Base-by-base conservation (phyloP, 2,113 vertebrate genomes). In the Microcebus jonahi region DNA sequence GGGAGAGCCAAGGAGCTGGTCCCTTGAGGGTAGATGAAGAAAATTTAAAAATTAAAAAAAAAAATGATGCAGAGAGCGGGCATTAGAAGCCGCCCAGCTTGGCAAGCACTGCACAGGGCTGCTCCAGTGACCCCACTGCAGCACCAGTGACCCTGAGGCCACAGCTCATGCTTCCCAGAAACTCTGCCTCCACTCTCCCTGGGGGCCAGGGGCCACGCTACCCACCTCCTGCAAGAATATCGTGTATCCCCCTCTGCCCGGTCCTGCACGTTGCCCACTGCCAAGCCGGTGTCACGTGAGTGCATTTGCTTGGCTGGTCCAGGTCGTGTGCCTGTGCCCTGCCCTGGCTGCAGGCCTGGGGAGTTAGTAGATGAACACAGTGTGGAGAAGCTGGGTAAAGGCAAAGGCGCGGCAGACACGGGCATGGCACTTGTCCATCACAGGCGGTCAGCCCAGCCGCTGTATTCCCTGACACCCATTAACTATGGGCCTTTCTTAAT, bases 211-310 rank as follows among this genome's bases (percentile, higher is more conserved):
- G 55, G 77, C 34, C 20, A 0, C 68, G 14, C 27, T 6, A 0
- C 29, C 87, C 65, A 6, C 21, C 55, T 7, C 27, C 55, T 5
- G 17, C 27, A 88, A 61, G n/a, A 8, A 48, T 65, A 45, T 10
- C 7, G 5, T 63, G 23, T n/a, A 31, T 73, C 17, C 25, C 34
- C 25, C 4, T 1, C 1, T 20, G 0, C 29, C 50, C 10, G 17
- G 5, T 25, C n/a, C 55, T 39, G 65, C 31, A 27, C 34, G 1
- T 23, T 15, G 18, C 76, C 81, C 21, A 18, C 68, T 81, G 31
- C 11, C 6, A 1, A 53, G 2, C 53, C 82, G 39, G 75, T 6
- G 31, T 39, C 71, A 31, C 6, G 0, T 13, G 34, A 20, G 48
- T 36, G 7, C 11, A 8, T 63, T 34, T 14, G 55, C 29, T 48